Percentiles rank a stretch among this genome's conserved stretches.
phyloP scores from a whole-genome alignment of 2,797 vertebrate genomes.

The Phrynocephalus guinanensis region DNA sequence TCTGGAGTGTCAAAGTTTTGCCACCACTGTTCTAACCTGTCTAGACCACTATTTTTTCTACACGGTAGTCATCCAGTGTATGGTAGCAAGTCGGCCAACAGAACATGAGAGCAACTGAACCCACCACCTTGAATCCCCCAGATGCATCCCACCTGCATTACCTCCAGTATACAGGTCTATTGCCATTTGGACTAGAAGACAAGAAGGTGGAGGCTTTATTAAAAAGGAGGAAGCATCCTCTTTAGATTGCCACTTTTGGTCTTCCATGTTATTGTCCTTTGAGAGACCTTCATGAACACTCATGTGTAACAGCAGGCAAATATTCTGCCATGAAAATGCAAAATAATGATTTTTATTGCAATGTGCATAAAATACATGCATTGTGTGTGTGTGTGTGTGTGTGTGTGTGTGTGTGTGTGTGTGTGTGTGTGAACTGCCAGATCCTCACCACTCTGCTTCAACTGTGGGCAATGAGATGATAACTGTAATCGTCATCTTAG shows the following conservation, averaged over 20 bases:
- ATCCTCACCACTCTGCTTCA: background rate
- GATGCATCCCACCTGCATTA: no score
- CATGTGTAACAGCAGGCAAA: background rate
- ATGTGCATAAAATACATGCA: background rate
- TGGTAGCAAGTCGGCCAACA: no score
- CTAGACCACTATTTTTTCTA: no score
- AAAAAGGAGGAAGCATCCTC: background rate
- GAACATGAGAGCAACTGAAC: no score
- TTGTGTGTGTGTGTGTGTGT: background rate
- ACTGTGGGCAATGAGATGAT: background rate
- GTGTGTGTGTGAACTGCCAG: no score
- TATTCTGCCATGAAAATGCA: background rate
- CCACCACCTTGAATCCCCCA: no score
- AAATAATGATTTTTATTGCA: background rate
- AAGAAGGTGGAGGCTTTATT: background rate
- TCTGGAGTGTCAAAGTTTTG: no score
- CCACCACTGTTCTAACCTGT: no score
- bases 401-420: background rate
- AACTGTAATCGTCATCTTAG: no score
- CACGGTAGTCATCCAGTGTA: no score
- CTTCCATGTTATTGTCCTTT: background rate
- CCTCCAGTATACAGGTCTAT: no score
- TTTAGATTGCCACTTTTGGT: background rate
- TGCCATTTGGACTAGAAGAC: background rate
- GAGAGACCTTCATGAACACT: background rate